Base-by-base conservation (phyloP, 2,888 invertebrate species). In the Hanleya hanleyi region DNA sequence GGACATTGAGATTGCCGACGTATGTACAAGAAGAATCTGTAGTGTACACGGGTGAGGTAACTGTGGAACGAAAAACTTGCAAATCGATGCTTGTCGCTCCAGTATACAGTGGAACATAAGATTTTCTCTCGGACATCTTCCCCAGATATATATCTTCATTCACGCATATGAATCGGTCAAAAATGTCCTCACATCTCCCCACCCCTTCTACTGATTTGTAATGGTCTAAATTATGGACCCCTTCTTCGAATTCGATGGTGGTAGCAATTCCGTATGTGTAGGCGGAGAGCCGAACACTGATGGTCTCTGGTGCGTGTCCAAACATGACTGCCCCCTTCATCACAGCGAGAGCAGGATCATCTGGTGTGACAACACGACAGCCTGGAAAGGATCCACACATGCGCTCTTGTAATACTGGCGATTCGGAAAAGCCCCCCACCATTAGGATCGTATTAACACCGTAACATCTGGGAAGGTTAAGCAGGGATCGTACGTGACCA, bases 251-350 rank as follows among this genome's bases (percentile, higher is more conserved):
- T 33, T 9, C n/a, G 1, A n/a, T 7, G n/a, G 65, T 57, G n/a
- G 33, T 67, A 29, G 18, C 7, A 15, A 73, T 36, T 33, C 77
- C 75, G n/a, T n/a, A n/a, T n/a, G n/a, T n/a, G n/a, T n/a, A n/a
- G n/a, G n/a, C n/a, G n/a, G n/a, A n/a, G n/a, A n/a, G n/a, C n/a
- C n/a, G n/a, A n/a, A n/a, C n/a, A n/a, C n/a, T n/a, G n/a, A n/a
- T n/a, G n/a, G n/a, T n/a, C n/a, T n/a, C n/a, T n/a, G n/a, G n/a
- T n/a, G n/a, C n/a, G n/a, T n/a, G n/a, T n/a, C n/a, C n/a, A n/a
- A n/a, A 81, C 6, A 79, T 76, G 5, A 81, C 81, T 5, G 81
- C 81, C 2, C 81, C 81, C 69, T 81, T 81, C n/a, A n/a, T n/a
- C n/a, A n/a, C n/a, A n/a, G n/a, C n/a, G n/a, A n/a, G n/a, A n/a